Percentiles rank a stretch among this genome's conserved stretches.
phyloP scores from a whole-genome alignment of 2,797 vertebrate species.

The Columba guinea region DNA sequence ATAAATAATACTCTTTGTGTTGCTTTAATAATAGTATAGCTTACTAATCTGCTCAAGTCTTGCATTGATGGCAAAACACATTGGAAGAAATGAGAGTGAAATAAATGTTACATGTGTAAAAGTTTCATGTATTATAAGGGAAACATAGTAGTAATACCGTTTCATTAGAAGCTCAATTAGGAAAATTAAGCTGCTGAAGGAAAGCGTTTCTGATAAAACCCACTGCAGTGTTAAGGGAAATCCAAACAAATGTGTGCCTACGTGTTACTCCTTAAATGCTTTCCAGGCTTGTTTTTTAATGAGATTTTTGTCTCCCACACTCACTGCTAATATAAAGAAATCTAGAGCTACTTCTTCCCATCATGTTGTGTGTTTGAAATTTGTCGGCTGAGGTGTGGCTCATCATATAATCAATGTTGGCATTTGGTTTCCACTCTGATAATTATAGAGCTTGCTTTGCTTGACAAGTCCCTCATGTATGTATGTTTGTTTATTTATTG shows the following conservation, averaged over 20 bases:
- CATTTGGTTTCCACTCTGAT: slow-evolving; percentile 43
- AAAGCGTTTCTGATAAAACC: slow-evolving; percentile 6
- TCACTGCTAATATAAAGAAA: neutral
- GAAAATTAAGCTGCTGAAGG: slow-evolving; percentile 28
- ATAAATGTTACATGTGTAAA: neutral
- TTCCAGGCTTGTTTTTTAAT: neutral
- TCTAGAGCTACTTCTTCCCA: slow-evolving; percentile 12
- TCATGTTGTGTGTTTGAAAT: neutral
- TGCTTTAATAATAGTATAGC: neutral
- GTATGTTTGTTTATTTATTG: neutral
- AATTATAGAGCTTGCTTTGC: slow-evolving; percentile 8
- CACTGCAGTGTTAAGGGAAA: neutral
- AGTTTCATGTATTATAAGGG: neutral
- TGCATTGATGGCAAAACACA: neutral
- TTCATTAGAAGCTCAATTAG: neutral
- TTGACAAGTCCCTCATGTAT: neutral
- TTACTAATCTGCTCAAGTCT: neutral
- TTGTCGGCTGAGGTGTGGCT: slow-evolving; percentile 17
- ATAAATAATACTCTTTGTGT: neutral
- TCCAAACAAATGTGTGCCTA: neutral
- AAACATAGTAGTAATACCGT: neutral
- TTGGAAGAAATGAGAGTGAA: neutral
- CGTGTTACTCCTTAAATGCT: neutral
- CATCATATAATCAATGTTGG: neutral
- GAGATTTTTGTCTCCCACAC: neutral